Base-by-base conservation (phyloP, 1,140 invertebrate species). In the Lysiphlebus fabarum region DNA sequence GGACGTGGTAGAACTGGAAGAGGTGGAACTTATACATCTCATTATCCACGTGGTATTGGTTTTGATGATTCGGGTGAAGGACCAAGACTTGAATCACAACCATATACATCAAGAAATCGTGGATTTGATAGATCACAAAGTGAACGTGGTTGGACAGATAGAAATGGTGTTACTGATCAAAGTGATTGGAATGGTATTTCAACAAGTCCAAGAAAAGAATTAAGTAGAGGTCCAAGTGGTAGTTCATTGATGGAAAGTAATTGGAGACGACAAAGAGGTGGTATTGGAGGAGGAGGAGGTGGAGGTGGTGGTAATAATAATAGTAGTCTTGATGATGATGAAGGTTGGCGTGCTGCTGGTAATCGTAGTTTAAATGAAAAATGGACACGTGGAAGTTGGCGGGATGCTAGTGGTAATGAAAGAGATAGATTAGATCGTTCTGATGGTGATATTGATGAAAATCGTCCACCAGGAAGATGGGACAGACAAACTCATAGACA, bases 121-220 rank as follows among this genome's bases (percentile, higher is more conserved):
- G 67, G 71, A 34, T 80, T 76, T 41, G 77, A 80, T 60, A 76
- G 77, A 64, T 76, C 75, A 63, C 77, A 78, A 66, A 76, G 65
- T 44, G 79, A 81, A 62, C 75, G 83, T 5, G 74, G 76, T 26
- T 87, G 86, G 84, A 76, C 75, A 44, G 86, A 87, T 65, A 68
- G 86, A 57, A 87, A 87, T 68, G 86, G 85, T 1, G 82, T 75
- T n/a, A 78, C 81, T n/a, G 74, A 82, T 69, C 56, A 77, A 53
- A 72, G 76, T 4, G 83, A 86, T 53, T 86, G 85, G 85, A 85
- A 82, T 58, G 81, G 77, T 3, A 26, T 26, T 2, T 81, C 82
- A 0, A 82, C 79, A 11, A 85, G 83, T 79, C 85, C 85, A 4
- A 75, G 85, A 48, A 86, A 86, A 64, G 87, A 86, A 51, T 80